Percentiles rank a stretch among this genome's conserved stretches.
Conservation (phyloP, 92 coral and sea anemone species). For the Chrysogorgia sp. region DNA sequence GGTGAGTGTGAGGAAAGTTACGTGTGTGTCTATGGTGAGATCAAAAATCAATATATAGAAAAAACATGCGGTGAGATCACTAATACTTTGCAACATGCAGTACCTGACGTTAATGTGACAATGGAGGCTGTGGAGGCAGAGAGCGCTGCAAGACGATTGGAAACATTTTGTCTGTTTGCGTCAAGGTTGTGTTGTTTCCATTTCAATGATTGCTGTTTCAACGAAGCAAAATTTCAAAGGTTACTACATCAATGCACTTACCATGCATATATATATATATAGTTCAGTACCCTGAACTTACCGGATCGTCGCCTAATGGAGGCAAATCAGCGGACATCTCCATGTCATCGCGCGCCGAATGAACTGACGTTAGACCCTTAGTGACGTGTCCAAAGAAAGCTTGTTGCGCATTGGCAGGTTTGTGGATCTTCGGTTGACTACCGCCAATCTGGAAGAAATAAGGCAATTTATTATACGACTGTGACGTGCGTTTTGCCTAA, state of each 20-base stretch:
- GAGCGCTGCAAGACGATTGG: conserved; percentile 93
- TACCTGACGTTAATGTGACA: conserved; percentile 96
- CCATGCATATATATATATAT: too few relatives aligned
- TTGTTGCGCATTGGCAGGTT: conserved; percentile 89
- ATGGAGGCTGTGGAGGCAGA: conserved; percentile 99
- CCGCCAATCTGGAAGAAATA: conserved; percentile 43
- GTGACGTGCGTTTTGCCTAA: too few relatives aligned
- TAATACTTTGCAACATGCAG: not conserved
- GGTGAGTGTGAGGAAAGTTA: too few relatives aligned
- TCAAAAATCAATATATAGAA: too few relatives aligned
- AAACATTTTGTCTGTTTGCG: conserved; percentile 88
- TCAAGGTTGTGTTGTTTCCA: conserved; percentile 98
- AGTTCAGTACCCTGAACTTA: conserved; percentile 41
- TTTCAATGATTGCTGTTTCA: conserved; percentile 78
- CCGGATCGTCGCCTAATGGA: conserved; percentile 96
- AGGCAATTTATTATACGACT: too few relatives aligned
- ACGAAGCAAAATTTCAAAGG: not conserved
- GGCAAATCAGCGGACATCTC: conserved; percentile 80
- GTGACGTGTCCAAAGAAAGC: conserved; percentile 91
- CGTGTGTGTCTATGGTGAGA: too few relatives aligned
- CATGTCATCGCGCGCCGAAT: conserved; percentile 80
- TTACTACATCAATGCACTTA: not conserved
- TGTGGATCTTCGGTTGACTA: conserved; percentile 84
- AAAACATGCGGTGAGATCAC: too few relatives aligned
- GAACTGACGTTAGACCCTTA: conserved; percentile 84